Conservation (phyloP, 2,888 invertebrate genomes). For the Notodonta dromedarius region DNA sequence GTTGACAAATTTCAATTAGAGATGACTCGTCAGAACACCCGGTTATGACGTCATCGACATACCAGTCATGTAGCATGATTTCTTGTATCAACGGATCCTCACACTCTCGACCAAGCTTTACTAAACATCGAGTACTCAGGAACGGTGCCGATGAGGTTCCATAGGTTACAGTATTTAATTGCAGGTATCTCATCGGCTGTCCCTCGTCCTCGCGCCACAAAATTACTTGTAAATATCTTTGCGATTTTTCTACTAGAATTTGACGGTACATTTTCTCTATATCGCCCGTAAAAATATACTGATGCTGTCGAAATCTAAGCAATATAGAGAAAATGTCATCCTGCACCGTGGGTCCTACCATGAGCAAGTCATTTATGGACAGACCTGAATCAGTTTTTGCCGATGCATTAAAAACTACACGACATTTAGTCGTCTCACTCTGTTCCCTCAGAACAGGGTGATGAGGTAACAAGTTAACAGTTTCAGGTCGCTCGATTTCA, state of each 20-base stretch:
- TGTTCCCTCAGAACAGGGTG: constrained; percentile 13
- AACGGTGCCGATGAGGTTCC: constrained; percentile 13
- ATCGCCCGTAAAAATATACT: constrained; percentile 6
- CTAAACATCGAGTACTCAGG: constrained; percentile 10
- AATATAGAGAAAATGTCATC: constrained; percentile 10
- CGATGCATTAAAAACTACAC: constrained; percentile 17
- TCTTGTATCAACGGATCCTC: constrained; percentile 6
- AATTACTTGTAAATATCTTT: constrained; percentile 11
- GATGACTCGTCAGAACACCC: not conserved
- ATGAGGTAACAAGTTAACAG: constrained; percentile 15
- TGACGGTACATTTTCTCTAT: constrained; percentile 9
- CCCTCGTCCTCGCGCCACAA: constrained; percentile 10
- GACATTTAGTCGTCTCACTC: constrained; percentile 15
- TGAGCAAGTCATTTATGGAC: constrained; percentile 9
- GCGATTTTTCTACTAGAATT: constrained; percentile 5
- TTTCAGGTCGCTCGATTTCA: constrained; percentile 6
- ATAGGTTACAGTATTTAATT: constrained; percentile 12
- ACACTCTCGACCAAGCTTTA: constrained; percentile 8
- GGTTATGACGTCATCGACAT: not conserved
- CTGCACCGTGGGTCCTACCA: constrained; percentile 7
- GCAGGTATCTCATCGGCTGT: constrained; percentile 8
- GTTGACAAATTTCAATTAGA: not conserved
- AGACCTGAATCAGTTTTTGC: constrained; percentile 12
- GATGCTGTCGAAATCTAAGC: constrained; percentile 5
- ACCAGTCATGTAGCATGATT: not conserved